Evolutionary conservation across 2,888 invertebrate species (phyloP), one percentile per base, ranked within the genome.

Genomic region (Polydrusus cervinus): DNA sequence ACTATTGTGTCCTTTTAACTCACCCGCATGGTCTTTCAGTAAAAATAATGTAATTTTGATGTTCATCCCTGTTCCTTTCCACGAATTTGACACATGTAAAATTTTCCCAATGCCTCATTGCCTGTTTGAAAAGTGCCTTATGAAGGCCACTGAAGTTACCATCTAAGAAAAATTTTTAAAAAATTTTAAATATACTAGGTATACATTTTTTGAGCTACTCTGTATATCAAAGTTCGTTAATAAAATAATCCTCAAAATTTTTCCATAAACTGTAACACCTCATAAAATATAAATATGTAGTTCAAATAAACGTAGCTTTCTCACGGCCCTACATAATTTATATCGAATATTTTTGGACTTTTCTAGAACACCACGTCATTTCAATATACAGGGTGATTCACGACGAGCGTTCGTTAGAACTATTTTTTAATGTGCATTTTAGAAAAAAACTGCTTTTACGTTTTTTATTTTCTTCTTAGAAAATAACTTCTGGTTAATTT

Each of bases 71-170:
- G 72, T 94, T 93, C 71, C 94, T 90, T 86, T 98, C 98, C n/a
- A 98, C 97, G 84, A 99, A 99, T 84, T 97, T 97, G 79, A 98
- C 94, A 86, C 98, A 99, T 0, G 98, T 99, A 84, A 94, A 95
- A 87, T 98, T 98, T 88, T 98, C 98, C 98, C 98, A 99, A 86
- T 99, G 98, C 14, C 97, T 89, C 98, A 99, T 99, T n/a, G 98
- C 98, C 84, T 95, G 96, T 84, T 97, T 97, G 90, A 98, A 98
- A 49, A 98, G 89, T 0, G 97, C 97, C 87, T 97, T 97, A 88
- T 98, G 97, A 0, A 94, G 93, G 0, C 98, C 98, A 82, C 96
- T 96, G 87, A 98, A 97, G 88, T 97, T 97, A 13, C 95, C 94
- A 84, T 98, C 97, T 77, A 70, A 10, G 8, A 34, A 47, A 60